Percentiles rank a stretch among this genome's conserved stretches.
Conservation (phyloP, 2,797 vertebrate genomes). For the Chelon auratus region DNA sequence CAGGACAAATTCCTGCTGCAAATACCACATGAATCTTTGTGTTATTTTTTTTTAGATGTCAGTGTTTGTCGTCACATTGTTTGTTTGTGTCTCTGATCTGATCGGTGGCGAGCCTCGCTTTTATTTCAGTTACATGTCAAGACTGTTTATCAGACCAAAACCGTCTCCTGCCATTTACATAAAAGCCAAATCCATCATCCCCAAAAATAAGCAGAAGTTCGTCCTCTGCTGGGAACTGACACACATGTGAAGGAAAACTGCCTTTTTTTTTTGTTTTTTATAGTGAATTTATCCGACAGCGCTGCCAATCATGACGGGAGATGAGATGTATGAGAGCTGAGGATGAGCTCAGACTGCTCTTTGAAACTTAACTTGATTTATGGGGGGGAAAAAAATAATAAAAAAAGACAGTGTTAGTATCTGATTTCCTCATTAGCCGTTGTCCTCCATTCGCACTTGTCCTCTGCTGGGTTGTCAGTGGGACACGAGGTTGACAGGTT, state of each 20-base stretch:
- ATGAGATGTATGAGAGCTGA: constrained; percentile 29
- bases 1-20: not conserved
- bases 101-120: constrained; percentile 52
- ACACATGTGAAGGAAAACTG: constrained; percentile 46
- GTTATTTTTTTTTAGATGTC: constrained; percentile 41
- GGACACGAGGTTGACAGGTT: too few species aligned
- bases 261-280: constrained; percentile 20
- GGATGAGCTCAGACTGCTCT: constrained; percentile 12
- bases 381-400: not conserved
- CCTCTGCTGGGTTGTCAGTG: too few species aligned
- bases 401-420: not conserved
- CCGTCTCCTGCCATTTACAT: constrained; percentile 68
- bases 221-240: constrained; percentile 54
- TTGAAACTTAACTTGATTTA: constrained; percentile 31
- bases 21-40: constrained; percentile 31
- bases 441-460: too few species aligned
- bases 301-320: constrained; percentile 39
- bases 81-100: constrained; percentile 29
- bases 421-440: too few species aligned
- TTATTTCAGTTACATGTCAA: constrained; percentile 63
- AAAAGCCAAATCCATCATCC: constrained; percentile 75
- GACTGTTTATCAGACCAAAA: constrained; percentile 72
- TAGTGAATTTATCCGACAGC: constrained; percentile 48
- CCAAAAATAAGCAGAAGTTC: constrained; percentile 63
- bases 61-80: constrained; percentile 31